Evolutionary conservation across 2,888 invertebrate species (phyloP).

Genomic region (Metopia argyrocephala): DNA sequence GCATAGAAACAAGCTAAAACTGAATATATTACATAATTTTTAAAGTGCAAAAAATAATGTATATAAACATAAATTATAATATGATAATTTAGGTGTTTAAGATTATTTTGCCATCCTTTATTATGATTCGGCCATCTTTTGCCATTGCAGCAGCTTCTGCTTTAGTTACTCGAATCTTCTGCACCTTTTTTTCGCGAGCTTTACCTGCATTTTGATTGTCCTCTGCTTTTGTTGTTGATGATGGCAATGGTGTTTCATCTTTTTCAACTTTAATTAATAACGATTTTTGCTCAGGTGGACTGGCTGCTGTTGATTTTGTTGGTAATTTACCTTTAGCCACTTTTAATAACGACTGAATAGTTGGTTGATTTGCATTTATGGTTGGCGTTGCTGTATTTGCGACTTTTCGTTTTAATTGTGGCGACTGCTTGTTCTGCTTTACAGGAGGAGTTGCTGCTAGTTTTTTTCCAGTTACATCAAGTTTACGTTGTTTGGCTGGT

Average conservation of each 20-base stretch:
- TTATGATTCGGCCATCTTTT: constrained; percentile 83
- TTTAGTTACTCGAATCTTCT: constrained; percentile 83
- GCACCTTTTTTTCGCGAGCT: constrained; percentile 82
- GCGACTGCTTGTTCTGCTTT: constrained; percentile 1
- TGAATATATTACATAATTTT: too few species aligned
- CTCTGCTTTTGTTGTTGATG: constrained; percentile 3
- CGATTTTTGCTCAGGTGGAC: background rate
- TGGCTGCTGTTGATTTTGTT: constrained; percentile 31
- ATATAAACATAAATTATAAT: too few species aligned
- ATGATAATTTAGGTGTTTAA: constrained; percentile 66
- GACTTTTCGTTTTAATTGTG: constrained; percentile 56
- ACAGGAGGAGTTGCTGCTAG: background rate
- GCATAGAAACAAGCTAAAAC: too few species aligned
- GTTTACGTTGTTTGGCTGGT: constrained; percentile 54
- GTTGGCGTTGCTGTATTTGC: background rate
- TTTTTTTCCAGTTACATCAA: background rate
- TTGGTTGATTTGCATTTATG: constrained; percentile 39
- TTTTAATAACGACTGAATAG: constrained; percentile 57
- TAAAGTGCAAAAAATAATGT: too few species aligned
- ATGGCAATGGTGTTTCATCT: background rate
- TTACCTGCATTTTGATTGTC: constrained; percentile 68
- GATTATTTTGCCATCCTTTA: constrained; percentile 79
- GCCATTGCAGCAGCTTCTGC: constrained; percentile 84
- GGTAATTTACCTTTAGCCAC: constrained; percentile 53
- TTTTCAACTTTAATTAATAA: constrained; percentile 32